Conservation (phyloP, 2,888 invertebrate species). For the Amorpha juglandis region DNA sequence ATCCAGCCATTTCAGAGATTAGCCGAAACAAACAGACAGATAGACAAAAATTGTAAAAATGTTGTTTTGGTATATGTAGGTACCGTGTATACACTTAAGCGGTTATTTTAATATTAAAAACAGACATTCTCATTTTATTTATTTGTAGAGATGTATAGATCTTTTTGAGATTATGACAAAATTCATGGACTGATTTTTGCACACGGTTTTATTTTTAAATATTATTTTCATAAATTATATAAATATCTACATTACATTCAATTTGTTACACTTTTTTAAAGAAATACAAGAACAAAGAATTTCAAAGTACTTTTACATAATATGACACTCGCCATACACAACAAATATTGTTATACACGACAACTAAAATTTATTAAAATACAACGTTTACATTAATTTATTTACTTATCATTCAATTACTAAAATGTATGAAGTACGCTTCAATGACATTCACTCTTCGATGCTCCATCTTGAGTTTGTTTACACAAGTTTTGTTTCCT, state of each 20-base stretch:
- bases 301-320: background rate
- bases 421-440: background rate
- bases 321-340: background rate
- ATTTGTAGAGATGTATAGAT: too few species aligned
- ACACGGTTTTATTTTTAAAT: constrained; percentile 4
- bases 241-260: constrained; percentile 20
- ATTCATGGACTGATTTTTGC: background rate
- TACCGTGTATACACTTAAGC: too few species aligned
- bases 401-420: background rate
- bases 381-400: constrained; percentile 13
- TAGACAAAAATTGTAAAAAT: too few species aligned
- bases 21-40: too few species aligned
- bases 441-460: background rate
- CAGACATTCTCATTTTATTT: too few species aligned
- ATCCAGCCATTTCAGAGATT: too few species aligned
- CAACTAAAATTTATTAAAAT: constrained; percentile 8
- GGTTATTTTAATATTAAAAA: too few species aligned
- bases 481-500: background rate
- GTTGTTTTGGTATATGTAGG: too few species aligned
- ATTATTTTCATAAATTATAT: constrained; percentile 12
- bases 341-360: background rate
- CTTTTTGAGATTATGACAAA: background rate
- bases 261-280: background rate
- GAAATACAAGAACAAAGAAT: background rate
- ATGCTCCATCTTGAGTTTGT: background rate